A percentile compares a stretch with the other conserved stretches of the same genome.
Conservation (phyloP, 2,113 vertebrate species). For the Redunca redunca region DNA sequence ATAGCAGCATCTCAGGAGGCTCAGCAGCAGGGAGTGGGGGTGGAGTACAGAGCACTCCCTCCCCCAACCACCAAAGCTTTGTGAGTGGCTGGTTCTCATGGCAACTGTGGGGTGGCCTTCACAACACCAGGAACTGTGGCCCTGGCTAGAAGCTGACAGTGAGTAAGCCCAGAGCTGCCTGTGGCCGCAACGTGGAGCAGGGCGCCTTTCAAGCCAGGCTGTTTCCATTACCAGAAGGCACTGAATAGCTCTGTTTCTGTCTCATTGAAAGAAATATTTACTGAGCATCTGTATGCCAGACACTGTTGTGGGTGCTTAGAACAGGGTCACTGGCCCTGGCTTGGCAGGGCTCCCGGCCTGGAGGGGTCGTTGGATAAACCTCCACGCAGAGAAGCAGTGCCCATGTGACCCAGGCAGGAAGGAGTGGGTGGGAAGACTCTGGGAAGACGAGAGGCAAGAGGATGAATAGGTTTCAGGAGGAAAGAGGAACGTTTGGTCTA, state of each 20-base stretch:
- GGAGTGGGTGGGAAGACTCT: background rate
- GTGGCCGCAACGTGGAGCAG: background rate
- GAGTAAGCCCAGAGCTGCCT: background rate
- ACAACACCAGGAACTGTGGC: background rate
- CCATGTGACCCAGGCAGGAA: background rate
- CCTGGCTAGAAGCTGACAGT: background rate
- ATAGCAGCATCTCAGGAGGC: background rate
- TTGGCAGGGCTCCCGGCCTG: background rate
- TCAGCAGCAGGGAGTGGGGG: background rate
- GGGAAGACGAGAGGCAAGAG: background rate
- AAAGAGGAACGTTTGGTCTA: background rate
- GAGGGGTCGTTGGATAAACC: background rate
- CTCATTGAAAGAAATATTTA: background rate
- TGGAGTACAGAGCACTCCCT: background rate
- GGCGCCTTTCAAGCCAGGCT: background rate
- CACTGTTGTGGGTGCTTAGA: background rate
- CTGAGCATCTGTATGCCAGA: background rate
- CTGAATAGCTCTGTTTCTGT: background rate
- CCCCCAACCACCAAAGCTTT: background rate
- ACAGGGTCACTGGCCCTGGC: background rate
- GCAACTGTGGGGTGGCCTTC: background rate
- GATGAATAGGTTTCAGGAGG: background rate
- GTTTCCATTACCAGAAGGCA: background rate
- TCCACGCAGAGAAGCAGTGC: too few relatives aligned
- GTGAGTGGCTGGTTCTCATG: conserved; percentile 31